Evolutionary conservation across 2,797 vertebrate species (phyloP), one percentile per base, ranked within the genome.

Genomic region (Octomys mimax): DNA sequence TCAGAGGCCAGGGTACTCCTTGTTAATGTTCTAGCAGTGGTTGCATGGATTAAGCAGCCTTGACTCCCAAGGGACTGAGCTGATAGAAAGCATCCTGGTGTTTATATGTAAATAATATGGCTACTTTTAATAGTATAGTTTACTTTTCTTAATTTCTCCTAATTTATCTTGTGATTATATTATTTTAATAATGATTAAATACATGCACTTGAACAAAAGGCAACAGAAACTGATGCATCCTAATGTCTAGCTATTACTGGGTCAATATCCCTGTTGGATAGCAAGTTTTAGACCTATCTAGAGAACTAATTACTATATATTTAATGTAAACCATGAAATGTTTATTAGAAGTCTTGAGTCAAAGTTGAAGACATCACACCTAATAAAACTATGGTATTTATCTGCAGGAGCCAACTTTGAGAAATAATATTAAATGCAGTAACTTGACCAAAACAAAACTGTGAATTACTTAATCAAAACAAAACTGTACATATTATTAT

Each of bases 271-370:
- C 1, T 70, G 11, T 85, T 87, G 71, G 81, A 78, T 22, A 89
- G 19, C 1, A 95, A 24, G 68, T 75, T 70, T 75, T 73, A 84
- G 46, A 92, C 21, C 78, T 70, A 66, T 31, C 28, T 95, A 49
- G 6, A 89, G 73, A 92, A 82, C 89, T 92, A 91, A 85, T 77
- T 66, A 70, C n/a, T 18, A 62, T 68, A 46, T 39, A 66, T 59
- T 70, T 84, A 8, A n/a, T 46, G 16, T 71, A 14, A 87, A 70
- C 24, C 12, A 18, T 93, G 14, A 66, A 84, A 57, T 26, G 1
- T 59, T 89, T 49, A 73, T 71, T 80, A 95, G 21, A 95, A 89
- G 68, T 87, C 26, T 57, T 18, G 9, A 22, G 6, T 64, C 46
- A 88, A 59, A 57, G 61, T 10, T 42, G 2, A 71, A 52, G 36